Conservation (phyloP, 2,888 invertebrate species). For the Cephus sareptanus region DNA sequence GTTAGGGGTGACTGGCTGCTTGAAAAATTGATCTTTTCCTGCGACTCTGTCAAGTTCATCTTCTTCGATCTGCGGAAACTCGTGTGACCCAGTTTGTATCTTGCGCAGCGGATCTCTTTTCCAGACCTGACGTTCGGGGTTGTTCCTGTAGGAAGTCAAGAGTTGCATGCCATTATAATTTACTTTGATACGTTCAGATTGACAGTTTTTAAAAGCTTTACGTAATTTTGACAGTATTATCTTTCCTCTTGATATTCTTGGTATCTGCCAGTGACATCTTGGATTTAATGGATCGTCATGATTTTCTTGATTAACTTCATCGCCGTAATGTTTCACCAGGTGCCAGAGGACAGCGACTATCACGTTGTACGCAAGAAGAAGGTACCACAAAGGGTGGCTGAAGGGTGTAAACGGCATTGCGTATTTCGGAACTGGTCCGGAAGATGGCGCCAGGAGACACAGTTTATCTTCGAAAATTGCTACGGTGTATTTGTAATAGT, state of each 20-base stretch:
- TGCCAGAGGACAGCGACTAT: constrained; percentile 37
- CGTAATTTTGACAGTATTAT: background rate
- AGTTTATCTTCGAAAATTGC: constrained; percentile 39
- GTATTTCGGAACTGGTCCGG: constrained; percentile 36
- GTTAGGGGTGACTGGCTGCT: background rate
- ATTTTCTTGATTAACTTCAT: background rate
- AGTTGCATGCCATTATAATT: background rate
- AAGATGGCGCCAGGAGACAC: constrained; percentile 40
- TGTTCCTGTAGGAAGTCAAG: background rate
- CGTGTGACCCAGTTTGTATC: background rate
- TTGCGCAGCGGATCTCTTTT: background rate
- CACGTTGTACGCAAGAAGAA: constrained; percentile 34
- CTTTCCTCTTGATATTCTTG: background rate
- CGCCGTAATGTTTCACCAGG: constrained; percentile 15
- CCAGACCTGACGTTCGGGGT: background rate
- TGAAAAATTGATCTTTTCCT: background rate
- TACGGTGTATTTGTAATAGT: constrained; percentile 32
- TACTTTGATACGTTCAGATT: background rate
- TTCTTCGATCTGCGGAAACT: background rate
- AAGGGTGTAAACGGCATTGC: constrained; percentile 46
- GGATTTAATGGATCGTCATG: background rate
- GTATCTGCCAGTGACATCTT: background rate
- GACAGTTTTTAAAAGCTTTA: background rate
- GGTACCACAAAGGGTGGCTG: constrained; percentile 32
- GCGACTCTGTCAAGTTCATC: background rate